Evolutionary conservation across 2,113 vertebrate genomes (phyloP).

Genomic region (Petromus typicus): DNA sequence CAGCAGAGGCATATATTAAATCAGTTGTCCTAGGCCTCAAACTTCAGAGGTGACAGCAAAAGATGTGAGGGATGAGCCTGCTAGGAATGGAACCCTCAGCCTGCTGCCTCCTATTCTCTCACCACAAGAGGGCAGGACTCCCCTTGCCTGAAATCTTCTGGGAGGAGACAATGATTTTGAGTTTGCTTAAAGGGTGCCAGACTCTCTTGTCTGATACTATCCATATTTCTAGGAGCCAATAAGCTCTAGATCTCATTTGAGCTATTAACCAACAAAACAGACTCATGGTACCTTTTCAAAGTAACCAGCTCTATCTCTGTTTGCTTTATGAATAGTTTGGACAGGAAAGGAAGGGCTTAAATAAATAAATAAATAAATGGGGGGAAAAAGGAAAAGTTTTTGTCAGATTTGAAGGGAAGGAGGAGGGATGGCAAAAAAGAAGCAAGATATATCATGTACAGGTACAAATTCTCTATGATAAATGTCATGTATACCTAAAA

Average conservation of each 20-base stretch:
- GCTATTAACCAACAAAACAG: conserved; percentile 24
- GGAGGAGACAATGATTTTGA: no score
- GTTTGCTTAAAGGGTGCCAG: neutral
- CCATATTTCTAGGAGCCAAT: neutral
- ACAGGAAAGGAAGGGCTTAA: neutral
- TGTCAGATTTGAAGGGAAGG: neutral
- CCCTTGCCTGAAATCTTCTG: neutral
- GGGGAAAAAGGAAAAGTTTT: neutral
- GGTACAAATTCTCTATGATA: neutral
- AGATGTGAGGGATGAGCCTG: neutral
- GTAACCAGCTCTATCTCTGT: neutral
- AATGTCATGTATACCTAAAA: neutral
- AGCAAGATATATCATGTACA: neutral
- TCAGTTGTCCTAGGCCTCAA: neutral
- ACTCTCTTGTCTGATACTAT: neutral
- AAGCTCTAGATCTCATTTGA: neutral
- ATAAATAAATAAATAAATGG: no score
- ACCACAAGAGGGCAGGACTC: conserved; percentile 73
- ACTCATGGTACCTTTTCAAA: neutral
- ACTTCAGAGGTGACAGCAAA: neutral
- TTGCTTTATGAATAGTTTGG: neutral
- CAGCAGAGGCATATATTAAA: neutral
- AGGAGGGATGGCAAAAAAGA: neutral
- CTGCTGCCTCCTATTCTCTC: neutral
- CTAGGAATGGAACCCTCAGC: neutral